phyloP scores from a whole-genome alignment of 1,140 invertebrate species.

The Megalopta genalis region DNA sequence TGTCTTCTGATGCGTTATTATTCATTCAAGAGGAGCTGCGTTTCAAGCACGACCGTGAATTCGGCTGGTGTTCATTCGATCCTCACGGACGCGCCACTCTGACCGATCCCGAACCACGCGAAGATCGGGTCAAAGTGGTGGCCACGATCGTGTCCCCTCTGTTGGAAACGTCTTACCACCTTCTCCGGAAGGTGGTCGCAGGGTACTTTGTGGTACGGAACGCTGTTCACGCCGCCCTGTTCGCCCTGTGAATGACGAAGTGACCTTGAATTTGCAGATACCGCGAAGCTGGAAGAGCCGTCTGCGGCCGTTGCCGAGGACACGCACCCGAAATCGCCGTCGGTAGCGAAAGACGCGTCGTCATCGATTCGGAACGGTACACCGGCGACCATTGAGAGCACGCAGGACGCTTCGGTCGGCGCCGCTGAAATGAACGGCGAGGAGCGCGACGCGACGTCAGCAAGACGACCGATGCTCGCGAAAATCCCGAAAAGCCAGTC shows the following conservation, averaged over 20 bases:
- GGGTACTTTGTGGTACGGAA: no score
- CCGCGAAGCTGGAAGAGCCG: constrained; percentile 30
- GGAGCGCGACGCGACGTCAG: background rate
- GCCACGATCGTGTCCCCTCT: background rate
- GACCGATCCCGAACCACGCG: no score
- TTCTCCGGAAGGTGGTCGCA: no score
- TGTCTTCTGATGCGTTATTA: constrained; percentile 70
- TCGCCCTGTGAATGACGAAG: background rate
- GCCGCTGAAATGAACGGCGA: background rate
- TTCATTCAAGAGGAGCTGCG: constrained; percentile 74
- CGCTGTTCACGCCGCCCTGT: background rate
- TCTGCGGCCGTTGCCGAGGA: background rate
- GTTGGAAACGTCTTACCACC: no score
- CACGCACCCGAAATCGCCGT: background rate
- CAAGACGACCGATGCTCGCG: constrained; percentile 36
- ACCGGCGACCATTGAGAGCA: background rate
- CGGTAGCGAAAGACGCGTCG: background rate
- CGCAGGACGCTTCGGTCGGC: background rate
- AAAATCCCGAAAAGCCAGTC: constrained; percentile 48
- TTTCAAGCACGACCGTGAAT: constrained; percentile 75
- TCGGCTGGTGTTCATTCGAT: constrained; percentile 72
- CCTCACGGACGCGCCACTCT: background rate
- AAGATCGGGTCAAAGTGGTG: background rate
- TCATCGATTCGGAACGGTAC: background rate
- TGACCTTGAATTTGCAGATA: constrained; percentile 50